These are phyloP conservation scores for Caranx ignobilis DNA, from an alignment of 2,113 vertebrate species.

Conservation along the genomic window DNA sequence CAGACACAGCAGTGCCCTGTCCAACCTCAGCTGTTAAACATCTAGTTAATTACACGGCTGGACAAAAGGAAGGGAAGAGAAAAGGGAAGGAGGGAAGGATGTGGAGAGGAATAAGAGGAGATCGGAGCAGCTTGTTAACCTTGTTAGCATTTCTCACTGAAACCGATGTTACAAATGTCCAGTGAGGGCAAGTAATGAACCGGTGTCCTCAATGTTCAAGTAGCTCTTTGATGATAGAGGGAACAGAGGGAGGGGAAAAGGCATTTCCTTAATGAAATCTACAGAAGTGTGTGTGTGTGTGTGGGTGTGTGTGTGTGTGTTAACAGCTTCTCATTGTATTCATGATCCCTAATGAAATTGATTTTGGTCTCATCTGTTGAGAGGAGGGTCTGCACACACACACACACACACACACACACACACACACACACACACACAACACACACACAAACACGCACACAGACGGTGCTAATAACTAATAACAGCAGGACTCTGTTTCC, in stretches of 20 bases:
- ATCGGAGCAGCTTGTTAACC: conserved; percentile 59
- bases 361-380: conserved; percentile 67
- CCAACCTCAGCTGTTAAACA: conserved; percentile 74
- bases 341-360: conserved; percentile 69
- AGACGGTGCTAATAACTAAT: conserved; percentile 21
- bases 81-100: conserved; percentile 36
- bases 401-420: conserved; percentile 11
- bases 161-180: conserved; percentile 48
- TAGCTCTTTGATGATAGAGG: conserved; percentile 53
- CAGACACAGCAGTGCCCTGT: conserved; percentile 65
- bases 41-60: conserved; percentile 69
- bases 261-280: conserved; percentile 77
- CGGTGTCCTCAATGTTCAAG: conserved; percentile 60
- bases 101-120: conserved; percentile 1
- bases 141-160: conserved; percentile 56
- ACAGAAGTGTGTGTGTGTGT: conserved; percentile 4
- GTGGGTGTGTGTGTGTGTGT: conserved; percentile 37
- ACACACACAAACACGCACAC: conserved; percentile 12
- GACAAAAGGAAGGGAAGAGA: conserved; percentile 40
- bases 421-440: conserved; percentile 17
- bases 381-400: background rate
- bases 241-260: conserved; percentile 44
- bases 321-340: conserved; percentile 59
- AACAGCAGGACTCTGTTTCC: conserved; percentile 5
- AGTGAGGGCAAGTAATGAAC: conserved; percentile 54